Evolutionary conservation across 2,113 vertebrate species (phyloP).

Genomic region (Xenopus laevis): DNA sequence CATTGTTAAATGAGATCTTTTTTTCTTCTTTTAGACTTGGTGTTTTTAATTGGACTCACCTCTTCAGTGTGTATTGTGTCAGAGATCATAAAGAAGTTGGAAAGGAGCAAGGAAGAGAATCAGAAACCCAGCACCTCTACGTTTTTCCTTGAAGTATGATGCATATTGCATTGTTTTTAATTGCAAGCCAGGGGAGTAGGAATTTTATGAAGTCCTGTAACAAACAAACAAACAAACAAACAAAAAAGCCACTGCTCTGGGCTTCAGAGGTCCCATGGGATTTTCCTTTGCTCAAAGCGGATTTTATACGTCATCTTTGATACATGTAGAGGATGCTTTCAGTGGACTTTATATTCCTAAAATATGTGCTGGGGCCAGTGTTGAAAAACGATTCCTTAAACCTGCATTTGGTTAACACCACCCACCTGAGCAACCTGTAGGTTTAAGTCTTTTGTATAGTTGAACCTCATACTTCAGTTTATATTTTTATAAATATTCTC

Average conservation of each 20-base stretch:
- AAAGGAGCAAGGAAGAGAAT: constrained; percentile 70
- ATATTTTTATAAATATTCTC: constrained; percentile 53
- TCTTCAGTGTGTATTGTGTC: constrained; percentile 91
- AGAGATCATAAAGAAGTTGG: constrained; percentile 88
- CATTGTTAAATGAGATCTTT: too few relatives aligned
- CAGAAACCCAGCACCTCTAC: constrained; percentile 64
- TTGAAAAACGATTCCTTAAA: not conserved
- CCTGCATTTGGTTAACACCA: constrained; percentile 10
- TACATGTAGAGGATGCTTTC: not conserved
- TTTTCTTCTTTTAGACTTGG: constrained; percentile 73
- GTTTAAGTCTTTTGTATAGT: constrained; percentile 24
- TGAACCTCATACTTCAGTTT: constrained; percentile 18
- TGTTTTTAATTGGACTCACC: constrained; percentile 88
- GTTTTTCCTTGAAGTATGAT: constrained; percentile 93
- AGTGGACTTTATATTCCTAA: constrained; percentile 1
- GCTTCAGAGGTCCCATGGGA: constrained; percentile 52
- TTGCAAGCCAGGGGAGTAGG: constrained; percentile 62
- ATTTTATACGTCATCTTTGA: not conserved
- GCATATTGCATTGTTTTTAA: constrained; percentile 71
- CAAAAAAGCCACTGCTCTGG: constrained; percentile 51
- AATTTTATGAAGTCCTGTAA: constrained; percentile 46
- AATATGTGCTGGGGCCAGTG: not conserved
- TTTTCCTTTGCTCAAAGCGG: not conserved
- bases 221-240: constrained; percentile 55
- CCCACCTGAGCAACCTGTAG: constrained; percentile 19